A percentile compares a stretch with the other conserved stretches of the same genome.
Evolutionary conservation across 2,797 vertebrate genomes (phyloP).

Genomic region (Pagetopsis macropterus): DNA sequence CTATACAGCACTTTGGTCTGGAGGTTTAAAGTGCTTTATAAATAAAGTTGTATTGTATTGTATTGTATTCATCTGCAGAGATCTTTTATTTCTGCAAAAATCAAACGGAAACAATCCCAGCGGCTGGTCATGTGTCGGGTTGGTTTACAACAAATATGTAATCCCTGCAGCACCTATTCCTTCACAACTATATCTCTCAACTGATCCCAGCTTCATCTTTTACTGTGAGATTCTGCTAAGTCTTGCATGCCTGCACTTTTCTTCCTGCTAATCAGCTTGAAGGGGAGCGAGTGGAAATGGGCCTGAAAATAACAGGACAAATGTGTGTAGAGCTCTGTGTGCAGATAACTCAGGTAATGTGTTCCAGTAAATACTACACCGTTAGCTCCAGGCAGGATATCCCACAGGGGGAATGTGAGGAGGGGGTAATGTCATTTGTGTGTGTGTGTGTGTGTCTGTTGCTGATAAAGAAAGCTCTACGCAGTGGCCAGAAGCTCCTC

Average conservation of each 20-base stretch:
- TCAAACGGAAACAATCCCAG: too few relatives aligned
- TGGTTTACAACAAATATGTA: too few relatives aligned
- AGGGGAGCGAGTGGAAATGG: constrained; percentile 66
- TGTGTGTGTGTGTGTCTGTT: constrained; percentile 28
- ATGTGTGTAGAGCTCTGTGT: constrained; percentile 62
- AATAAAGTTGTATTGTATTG: too few relatives aligned
- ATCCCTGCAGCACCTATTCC: too few relatives aligned
- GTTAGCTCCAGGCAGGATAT: constrained; percentile 76
- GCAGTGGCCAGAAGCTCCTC: constrained; percentile 72
- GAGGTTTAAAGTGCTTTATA: too few relatives aligned
- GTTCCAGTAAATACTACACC: constrained; percentile 82
- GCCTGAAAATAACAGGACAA: constrained; percentile 73
- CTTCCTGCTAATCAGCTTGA: constrained; percentile 40
- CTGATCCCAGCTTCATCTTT: neutral
- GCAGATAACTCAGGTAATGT: constrained; percentile 78
- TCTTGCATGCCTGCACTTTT: constrained; percentile 9
- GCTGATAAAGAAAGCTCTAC: constrained; percentile 71
- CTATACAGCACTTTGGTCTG: too few relatives aligned
- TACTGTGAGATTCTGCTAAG: constrained; percentile 8
- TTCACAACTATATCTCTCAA: too few relatives aligned
- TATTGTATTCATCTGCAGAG: too few relatives aligned
- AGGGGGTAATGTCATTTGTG: constrained; percentile 40
- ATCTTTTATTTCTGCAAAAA: too few relatives aligned
- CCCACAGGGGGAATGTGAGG: constrained; percentile 73
- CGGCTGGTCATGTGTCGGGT: too few relatives aligned